Base-by-base conservation (phyloP, 2,888 invertebrate genomes). In the Apeira syringaria region DNA sequence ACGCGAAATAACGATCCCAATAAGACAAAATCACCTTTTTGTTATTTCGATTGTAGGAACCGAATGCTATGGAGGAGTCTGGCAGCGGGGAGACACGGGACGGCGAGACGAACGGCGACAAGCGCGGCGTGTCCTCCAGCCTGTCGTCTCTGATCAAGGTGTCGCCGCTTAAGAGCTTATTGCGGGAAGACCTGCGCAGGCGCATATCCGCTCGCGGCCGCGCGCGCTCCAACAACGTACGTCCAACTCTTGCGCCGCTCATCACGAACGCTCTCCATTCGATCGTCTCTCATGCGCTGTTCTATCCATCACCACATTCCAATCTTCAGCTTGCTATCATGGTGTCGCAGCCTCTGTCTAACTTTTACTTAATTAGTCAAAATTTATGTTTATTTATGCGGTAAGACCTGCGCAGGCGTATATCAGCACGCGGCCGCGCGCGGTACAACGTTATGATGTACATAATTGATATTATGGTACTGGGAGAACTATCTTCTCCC, bases 161-260 rank as follows among this genome's bases (percentile, higher is more conserved):
- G 56, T 97, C 96, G 38, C 96, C 97, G 50, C 86, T 97, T 56
- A 97, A 97, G 80, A 96, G 96, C 60, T 84, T 97, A 53, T 88
- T 97, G 51, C 92, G 96, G 34, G 96, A 97, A 74, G 96, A 97
- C 81, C 87, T 96, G 61, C 95, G 96, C 73, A 91, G 96, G 50
- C 94, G 96, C 74, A 94, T 96, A 63, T 93, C 94, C 47, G 94
- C 94, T 26, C 90, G 94, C 63, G 94, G 93, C 35, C 92, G 92
- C 62, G 91, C 91, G 56, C 86, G 93, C 43, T 82, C 75, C 55
- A 75, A 79, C 44, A 81, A 86, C 64, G 88, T 88, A 76, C 61
- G 86, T 80, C 47, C 39, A 18, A 7, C 12, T 27, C 32, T 31
- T 31, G 51, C 59, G 34, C 42, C 33, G 41, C 43, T 27, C 31